Percentiles rank a stretch among this genome's conserved stretches.
These are phyloP conservation scores for Chironomus tepperi DNA, from an alignment of 1,140 invertebrate genomes.

Conservation along the genomic window DNA sequence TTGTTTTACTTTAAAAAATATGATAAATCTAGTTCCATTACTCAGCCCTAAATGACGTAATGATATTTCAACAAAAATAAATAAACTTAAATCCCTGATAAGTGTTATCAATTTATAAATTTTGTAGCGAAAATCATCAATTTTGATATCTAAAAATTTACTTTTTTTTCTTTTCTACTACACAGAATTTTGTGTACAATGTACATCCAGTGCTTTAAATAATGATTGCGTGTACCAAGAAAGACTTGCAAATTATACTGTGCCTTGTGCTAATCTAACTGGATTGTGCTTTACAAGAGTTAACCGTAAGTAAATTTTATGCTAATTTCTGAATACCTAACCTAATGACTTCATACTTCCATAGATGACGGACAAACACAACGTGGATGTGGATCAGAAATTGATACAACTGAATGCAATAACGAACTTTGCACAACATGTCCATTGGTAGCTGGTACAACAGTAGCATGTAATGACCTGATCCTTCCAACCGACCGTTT, in stretches of 20 bases:
- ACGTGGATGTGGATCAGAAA: neutral
- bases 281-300: neutral
- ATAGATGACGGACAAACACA: neutral
- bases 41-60: too few relatives aligned
- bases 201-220: neutral
- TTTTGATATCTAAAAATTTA: too few relatives aligned
- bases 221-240: neutral
- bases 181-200: neutral
- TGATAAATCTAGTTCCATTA: too few relatives aligned
- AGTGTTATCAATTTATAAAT: too few relatives aligned
- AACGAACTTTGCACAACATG: neutral
- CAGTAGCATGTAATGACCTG: neutral
- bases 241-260: neutral
- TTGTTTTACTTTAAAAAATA: too few relatives aligned
- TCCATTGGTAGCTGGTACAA: neutral
- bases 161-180: neutral
- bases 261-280: neutral
- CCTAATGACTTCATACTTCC: neutral
- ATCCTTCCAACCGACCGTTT: neutral
- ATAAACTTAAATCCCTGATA: too few relatives aligned
- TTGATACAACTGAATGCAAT: neutral
- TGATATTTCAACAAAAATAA: too few relatives aligned
- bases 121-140: too few relatives aligned
- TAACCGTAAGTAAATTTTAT: neutral
- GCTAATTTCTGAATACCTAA: neutral